These are phyloP conservation scores for Sitodiplosis mosellana DNA, from an alignment of 1,140 invertebrate species.

Conservation along the genomic window DNA sequence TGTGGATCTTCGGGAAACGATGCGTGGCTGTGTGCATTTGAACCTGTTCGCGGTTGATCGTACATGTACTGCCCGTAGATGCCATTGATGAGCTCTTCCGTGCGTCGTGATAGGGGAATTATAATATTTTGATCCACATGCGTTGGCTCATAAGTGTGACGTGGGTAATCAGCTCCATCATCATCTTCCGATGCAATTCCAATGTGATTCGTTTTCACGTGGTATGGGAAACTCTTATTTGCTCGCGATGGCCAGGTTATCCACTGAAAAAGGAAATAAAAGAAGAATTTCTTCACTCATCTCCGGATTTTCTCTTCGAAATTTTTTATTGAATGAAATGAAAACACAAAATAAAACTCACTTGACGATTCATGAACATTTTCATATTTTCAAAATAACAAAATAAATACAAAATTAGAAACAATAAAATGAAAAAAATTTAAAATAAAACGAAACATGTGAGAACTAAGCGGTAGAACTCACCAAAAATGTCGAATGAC, in stretches of 20 bases:
- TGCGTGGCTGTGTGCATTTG: neutral
- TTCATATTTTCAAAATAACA: too few relatives aligned
- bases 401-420: too few relatives aligned
- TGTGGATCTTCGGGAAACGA: neutral
- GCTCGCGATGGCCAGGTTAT: conserved; percentile 60
- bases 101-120: conserved; percentile 32
- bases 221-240: conserved; percentile 74
- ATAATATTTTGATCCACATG: conserved; percentile 31
- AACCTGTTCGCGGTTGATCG: neutral
- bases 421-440: too few relatives aligned
- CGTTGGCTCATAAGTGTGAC: conserved; percentile 7
- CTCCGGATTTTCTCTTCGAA: too few relatives aligned
- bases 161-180: conserved; percentile 40
- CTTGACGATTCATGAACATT: too few relatives aligned
- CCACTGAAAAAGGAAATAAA: too few relatives aligned
- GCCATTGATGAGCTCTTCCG: conserved; percentile 29
- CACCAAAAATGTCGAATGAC: conserved; percentile 64
- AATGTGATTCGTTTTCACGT: conserved; percentile 65
- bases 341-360: too few relatives aligned
- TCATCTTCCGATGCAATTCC: conserved; percentile 37
- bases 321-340: too few relatives aligned
- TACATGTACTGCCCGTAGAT: conserved; percentile 27
- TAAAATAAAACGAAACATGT: too few relatives aligned
- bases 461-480: conserved; percentile 6
- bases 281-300: too few relatives aligned